phyloP scores from a whole-genome alignment of 2,888 invertebrate genomes.

The Elegia similella region DNA sequence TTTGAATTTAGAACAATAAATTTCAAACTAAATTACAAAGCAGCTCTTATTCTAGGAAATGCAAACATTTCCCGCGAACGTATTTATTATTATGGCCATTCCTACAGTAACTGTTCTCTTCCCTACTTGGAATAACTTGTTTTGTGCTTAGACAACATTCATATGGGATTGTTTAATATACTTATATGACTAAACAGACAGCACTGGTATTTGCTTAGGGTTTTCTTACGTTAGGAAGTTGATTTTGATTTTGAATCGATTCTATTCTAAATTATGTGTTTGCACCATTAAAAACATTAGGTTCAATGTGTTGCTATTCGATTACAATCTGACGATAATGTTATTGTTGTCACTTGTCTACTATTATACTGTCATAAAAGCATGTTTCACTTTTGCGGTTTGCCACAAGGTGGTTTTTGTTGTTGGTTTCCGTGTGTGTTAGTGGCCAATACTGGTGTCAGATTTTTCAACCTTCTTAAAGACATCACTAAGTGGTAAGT shows the following conservation, averaged over 20 bases:
- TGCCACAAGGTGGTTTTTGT: too few relatives aligned
- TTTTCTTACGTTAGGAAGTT: background rate
- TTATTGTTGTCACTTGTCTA: too few relatives aligned
- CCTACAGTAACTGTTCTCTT: constrained; percentile 1
- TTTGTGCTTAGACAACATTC: background rate
- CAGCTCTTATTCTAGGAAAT: constrained; percentile 25
- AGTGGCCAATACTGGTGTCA: too few relatives aligned
- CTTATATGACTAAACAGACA: background rate
- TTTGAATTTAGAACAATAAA: constrained; percentile 59
- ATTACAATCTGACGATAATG: too few relatives aligned
- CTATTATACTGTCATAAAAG: too few relatives aligned
- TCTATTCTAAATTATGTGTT: too few relatives aligned
- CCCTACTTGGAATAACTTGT: constrained; percentile 1
- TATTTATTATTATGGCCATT: constrained; percentile 9
- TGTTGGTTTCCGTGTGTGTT: too few relatives aligned
- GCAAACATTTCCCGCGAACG: constrained; percentile 12
- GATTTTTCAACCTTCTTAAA: too few relatives aligned
- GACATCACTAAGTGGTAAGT: too few relatives aligned
- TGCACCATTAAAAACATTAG: too few relatives aligned
- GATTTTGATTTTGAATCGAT: background rate
- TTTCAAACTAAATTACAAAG: constrained; percentile 35
- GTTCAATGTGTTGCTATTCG: too few relatives aligned
- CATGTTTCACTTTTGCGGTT: too few relatives aligned
- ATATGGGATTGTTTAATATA: background rate
- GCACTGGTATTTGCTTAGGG: background rate